These are phyloP conservation scores for Malaclemys terrapin DNA, from an alignment of 2,113 vertebrate species.

Conservation along the genomic window DNA sequence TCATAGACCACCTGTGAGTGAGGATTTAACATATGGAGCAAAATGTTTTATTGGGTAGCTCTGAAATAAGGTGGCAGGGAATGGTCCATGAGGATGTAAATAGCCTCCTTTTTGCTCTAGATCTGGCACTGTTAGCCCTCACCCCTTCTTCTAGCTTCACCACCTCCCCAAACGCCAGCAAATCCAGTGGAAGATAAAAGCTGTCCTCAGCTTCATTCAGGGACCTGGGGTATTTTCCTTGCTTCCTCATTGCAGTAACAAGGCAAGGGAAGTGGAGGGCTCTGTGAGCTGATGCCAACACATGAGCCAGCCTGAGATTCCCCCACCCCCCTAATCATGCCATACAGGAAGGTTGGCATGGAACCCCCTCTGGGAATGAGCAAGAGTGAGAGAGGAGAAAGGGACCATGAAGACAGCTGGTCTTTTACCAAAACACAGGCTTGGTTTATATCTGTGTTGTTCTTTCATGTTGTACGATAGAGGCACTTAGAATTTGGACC, in stretches of 20 bases:
- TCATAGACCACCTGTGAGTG: neutral
- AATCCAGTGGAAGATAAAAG: conserved; percentile 18
- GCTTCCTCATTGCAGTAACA: conserved; percentile 19
- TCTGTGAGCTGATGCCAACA: neutral
- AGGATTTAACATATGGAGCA: neutral
- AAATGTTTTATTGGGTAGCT: neutral
- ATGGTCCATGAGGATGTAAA: neutral
- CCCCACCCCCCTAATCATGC: neutral
- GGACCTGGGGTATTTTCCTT: conserved; percentile 1
- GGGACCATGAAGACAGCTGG: conserved; percentile 57
- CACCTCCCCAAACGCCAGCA: conserved; percentile 37
- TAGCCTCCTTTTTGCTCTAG: conserved; percentile 22
- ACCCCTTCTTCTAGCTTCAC: conserved; percentile 48
- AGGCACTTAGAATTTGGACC: conserved; percentile 59
- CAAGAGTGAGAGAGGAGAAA: neutral
- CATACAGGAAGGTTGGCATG: neutral
- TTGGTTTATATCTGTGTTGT: conserved; percentile 61
- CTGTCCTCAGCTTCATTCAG: conserved; percentile 1
- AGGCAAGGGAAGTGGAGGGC: conserved; percentile 23
- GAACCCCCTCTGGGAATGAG: conserved; percentile 2
- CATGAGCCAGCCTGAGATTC: neutral
- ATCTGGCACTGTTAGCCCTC: neutral
- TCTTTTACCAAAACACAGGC: conserved; percentile 45
- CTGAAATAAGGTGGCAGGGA: neutral
- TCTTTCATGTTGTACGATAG: conserved; percentile 44